phyloP scores from a whole-genome alignment of 2,113 vertebrate genomes.

The Zosterops borbonicus region DNA sequence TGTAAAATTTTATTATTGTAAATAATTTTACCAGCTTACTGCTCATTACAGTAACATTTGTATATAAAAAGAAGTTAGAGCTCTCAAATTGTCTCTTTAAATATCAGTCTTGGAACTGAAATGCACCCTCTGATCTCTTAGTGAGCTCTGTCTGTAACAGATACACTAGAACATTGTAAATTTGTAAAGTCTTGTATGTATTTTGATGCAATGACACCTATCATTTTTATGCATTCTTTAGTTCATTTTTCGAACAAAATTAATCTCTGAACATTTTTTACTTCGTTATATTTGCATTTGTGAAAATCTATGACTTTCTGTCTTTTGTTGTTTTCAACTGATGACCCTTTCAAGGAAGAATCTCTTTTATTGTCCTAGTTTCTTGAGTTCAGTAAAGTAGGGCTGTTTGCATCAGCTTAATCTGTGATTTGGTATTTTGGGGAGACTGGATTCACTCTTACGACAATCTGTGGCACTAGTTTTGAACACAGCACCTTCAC shows the following conservation, averaged over 20 bases:
- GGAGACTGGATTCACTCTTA: not conserved
- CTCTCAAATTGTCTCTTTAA: not conserved
- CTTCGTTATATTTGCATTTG: not conserved
- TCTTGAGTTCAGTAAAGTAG: not conserved
- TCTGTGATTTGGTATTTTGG: not conserved
- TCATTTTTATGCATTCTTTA: not conserved
- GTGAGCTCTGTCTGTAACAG: not conserved
- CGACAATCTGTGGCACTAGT: not conserved
- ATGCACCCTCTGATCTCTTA: not conserved
- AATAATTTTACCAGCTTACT: not conserved
- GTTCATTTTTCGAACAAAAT: not conserved
- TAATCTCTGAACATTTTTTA: not conserved
- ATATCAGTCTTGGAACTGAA: not conserved
- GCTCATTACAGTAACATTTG: not conserved
- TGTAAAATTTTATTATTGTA: not conserved
- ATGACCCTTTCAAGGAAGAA: not conserved
- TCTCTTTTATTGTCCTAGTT: not conserved
- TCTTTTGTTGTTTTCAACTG: not conserved
- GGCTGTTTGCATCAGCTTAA: not conserved
- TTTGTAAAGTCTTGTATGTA: not conserved
- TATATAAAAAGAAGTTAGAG: not conserved
- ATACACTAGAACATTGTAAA: not conserved
- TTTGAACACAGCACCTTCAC: not conserved
- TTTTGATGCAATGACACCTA: not conserved
- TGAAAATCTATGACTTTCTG: not conserved